These are phyloP conservation scores for Heteromurus nitidus DNA, from an alignment of 2,888 invertebrate species.

Conservation along the genomic window DNA sequence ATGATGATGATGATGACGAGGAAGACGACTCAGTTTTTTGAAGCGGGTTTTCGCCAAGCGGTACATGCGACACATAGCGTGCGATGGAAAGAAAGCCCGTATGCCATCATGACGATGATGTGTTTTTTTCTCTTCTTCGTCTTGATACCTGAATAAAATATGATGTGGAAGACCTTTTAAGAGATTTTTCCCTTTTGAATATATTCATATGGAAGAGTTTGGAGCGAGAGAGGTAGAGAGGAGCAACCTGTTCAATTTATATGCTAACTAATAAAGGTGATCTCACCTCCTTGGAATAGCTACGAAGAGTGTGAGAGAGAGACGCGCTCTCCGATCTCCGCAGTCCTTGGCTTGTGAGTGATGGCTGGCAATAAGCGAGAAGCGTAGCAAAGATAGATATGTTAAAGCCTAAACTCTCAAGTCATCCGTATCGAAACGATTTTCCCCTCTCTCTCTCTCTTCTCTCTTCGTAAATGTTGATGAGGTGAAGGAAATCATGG, in stretches of 20 bases:
- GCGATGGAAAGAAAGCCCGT: background rate
- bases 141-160: slow-evolving; percentile 42
- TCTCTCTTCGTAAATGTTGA: slow-evolving; percentile 12
- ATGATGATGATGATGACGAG: too few species aligned
- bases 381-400: background rate
- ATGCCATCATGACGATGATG: slow-evolving; percentile 16
- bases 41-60: background rate
- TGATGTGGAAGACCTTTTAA: slow-evolving; percentile 41
- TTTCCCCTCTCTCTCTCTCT: background rate
- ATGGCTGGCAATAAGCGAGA: background rate
- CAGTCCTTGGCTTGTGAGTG: slow-evolving; percentile 11
- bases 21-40: too few species aligned
- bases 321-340: background rate
- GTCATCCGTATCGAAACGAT: slow-evolving; percentile 20
- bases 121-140: slow-evolving; percentile 18
- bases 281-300: slow-evolving; percentile 45
- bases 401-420: background rate
- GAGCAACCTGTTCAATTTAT: slow-evolving; percentile 66
- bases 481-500: slow-evolving; percentile 30
- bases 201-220: background rate
- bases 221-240: slow-evolving; percentile 11
- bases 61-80: too few species aligned
- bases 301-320: slow-evolving; percentile 25
- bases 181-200: slow-evolving; percentile 21
- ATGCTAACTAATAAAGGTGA: slow-evolving; percentile 64